These are phyloP conservation scores for Acanthis flammea DNA, from an alignment of 2,797 vertebrate species.

Conservation along the genomic window DNA sequence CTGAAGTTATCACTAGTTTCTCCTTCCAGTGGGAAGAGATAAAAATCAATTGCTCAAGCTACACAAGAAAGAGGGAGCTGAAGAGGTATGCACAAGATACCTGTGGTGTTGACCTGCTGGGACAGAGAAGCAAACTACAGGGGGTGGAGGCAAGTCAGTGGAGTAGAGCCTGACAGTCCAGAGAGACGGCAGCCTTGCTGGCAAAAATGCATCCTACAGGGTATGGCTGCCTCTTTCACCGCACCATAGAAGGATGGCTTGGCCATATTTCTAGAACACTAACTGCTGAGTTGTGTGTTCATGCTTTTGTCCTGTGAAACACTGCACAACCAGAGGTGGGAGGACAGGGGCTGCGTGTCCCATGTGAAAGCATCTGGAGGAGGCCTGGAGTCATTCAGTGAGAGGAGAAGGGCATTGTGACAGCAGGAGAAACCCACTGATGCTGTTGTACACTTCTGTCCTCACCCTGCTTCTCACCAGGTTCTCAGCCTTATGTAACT, in stretches of 20 bases:
- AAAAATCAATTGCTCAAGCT: background rate
- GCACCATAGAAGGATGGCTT: background rate
- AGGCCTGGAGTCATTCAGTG: background rate
- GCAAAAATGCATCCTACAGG: background rate
- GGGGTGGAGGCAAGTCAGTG: background rate
- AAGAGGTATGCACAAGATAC: background rate
- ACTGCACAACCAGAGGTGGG: background rate
- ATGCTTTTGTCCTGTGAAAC: background rate
- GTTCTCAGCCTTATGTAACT: slow-evolving; percentile 14
- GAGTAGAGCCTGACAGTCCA: background rate
- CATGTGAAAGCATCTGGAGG: background rate
- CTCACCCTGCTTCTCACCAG: background rate
- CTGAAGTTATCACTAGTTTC: background rate
- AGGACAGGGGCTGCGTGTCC: background rate
- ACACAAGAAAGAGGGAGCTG: background rate
- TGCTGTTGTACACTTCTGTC: rapidly evolving
- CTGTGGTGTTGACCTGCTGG: background rate
- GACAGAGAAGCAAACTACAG: background rate
- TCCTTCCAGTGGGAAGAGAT: background rate
- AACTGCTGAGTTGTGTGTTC: background rate
- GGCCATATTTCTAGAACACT: background rate
- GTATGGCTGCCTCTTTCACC: background rate
- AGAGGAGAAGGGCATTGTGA: background rate
- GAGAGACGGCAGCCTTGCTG: background rate
- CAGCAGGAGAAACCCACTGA: background rate